These are phyloP conservation scores for Aythya baeri DNA, from an alignment of 2,113 vertebrate genomes.

Conservation along the genomic window DNA sequence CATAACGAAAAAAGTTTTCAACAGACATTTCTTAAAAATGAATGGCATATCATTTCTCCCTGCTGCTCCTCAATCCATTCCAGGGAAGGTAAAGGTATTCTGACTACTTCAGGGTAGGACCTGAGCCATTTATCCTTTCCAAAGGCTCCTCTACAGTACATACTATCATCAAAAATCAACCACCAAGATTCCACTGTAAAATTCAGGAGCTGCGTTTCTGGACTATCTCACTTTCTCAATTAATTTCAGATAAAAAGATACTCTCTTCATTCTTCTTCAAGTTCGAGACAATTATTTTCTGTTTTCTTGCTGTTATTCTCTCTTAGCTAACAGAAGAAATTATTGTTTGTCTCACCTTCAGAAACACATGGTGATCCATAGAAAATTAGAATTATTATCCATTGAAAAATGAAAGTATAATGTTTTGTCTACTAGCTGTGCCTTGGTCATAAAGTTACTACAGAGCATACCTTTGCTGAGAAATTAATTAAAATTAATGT, in stretches of 20 bases:
- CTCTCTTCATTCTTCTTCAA: neutral
- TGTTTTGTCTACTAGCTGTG: neutral
- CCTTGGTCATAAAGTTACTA: neutral
- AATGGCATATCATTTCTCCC: neutral
- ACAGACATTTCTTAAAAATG: neutral
- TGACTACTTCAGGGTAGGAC: neutral
- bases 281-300: neutral
- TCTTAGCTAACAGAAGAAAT: neutral
- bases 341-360: neutral
- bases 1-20: fast-evolving
- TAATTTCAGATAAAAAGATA: neutral
- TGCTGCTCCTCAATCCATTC: neutral
- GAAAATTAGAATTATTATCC: neutral
- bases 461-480: neutral
- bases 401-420: neutral
- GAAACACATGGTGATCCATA: neutral
- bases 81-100: neutral
- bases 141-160: neutral
- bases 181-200: neutral
- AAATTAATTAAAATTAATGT: neutral
- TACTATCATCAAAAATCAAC: neutral
- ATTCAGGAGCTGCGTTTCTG: neutral
- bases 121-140: neutral
- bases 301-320: neutral
- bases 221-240: neutral